Evolutionary conservation across 2,113 vertebrate species (phyloP), one percentile per base, ranked within the genome.

Genomic region (Muscicapa adusta): DNA sequence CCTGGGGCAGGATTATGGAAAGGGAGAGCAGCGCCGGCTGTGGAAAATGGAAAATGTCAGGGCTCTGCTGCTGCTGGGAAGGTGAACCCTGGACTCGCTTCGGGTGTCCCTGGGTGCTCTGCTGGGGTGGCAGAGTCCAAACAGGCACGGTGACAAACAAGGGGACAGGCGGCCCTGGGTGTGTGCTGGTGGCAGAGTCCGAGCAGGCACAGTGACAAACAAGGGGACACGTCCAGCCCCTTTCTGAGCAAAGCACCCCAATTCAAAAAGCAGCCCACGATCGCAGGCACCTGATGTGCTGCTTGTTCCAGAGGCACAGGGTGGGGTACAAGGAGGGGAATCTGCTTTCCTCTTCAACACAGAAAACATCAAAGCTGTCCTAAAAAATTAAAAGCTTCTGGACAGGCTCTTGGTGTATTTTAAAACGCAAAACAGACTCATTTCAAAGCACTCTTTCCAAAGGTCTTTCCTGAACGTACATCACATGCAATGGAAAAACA

Each of bases 401-500:
- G 70, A 61, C 2, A 8, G 48, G 34, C 61, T 91, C 47, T 73
- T 56, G n/a, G 13, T 34, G 24, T 63, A 63, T 67, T 88, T 86
- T 51, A 57, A 50, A 95, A 94, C 13, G 43, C 48, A 79, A 73
- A 90, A 3, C 34, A 74, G 67, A 13, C 22, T 20, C 1, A 0
- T 90, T 94, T 85, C 89, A 85, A 83, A 95, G 89, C 50, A 18
- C 43, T 62, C 22, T 71, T 91, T 76, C 81, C 60, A 70, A 83
- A 96, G 88, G 78, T 74, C 72, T 48, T 95, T 91, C 93, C 91
- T 90, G 88, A 94, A 86, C 26, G 28, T 73, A 67, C 88, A 56
- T 70, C n/a, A 36, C 65, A 53, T 80, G 82, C 93, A 67, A 83
- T 88, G 95, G 94, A 93, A 96, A 94, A 96, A 93, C 85, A 83